Percentiles rank a stretch among this genome's conserved stretches.
phyloP scores from a whole-genome alignment of 2,113 vertebrate species.

The Pedionomus torquatus region DNA sequence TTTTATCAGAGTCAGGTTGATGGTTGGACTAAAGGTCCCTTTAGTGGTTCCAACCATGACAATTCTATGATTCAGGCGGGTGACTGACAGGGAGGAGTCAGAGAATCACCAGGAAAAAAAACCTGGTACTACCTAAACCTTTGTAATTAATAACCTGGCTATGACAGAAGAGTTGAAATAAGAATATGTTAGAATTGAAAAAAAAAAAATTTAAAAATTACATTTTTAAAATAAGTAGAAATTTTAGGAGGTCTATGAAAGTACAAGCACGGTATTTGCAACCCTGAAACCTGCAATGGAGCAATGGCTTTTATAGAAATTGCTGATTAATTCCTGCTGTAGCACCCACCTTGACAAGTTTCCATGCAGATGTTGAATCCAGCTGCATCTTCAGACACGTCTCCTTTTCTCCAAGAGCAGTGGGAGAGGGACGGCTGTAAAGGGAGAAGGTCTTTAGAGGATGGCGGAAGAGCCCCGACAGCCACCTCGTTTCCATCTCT shows the following conservation, averaged over 20 bases:
- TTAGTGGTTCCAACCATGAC: no score
- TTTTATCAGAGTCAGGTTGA: no score
- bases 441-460: background rate
- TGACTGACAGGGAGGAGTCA: accelerated
- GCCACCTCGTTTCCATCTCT: accelerated
- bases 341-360: background rate
- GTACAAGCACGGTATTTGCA: background rate
- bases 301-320: accelerated
- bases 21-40: no score
- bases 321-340: accelerated
- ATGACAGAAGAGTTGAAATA: accelerated
- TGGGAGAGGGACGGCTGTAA: background rate
- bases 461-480: background rate
- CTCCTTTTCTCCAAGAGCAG: background rate
- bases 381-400: background rate
- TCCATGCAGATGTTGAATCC: background rate
- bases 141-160: background rate
- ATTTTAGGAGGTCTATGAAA: background rate
- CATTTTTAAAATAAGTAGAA: background rate
- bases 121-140: background rate
- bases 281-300: background rate
- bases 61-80: no score
- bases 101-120: background rate
- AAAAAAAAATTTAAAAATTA: background rate
- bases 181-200: background rate